Evolutionary conservation across 2,113 vertebrate species (phyloP).

Genomic region (Chiloscyllium plagiosum): DNA sequence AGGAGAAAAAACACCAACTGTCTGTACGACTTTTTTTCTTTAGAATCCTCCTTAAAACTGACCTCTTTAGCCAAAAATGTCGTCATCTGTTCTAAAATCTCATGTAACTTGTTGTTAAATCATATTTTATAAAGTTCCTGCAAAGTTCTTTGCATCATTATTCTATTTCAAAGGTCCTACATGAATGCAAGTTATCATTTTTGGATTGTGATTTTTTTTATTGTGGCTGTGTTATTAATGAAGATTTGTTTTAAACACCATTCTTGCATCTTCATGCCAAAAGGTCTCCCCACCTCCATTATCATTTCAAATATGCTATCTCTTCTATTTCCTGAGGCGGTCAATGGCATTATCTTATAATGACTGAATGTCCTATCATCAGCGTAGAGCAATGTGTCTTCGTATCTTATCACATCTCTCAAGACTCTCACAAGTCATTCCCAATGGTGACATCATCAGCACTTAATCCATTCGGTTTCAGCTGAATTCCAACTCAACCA

Average conservation of each 20-base stretch:
- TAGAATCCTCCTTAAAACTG: background rate
- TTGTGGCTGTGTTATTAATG: background rate
- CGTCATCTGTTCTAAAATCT: background rate
- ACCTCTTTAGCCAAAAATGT: background rate
- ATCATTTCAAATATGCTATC: background rate
- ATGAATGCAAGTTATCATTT: background rate
- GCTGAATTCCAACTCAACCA: background rate
- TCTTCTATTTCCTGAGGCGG: background rate
- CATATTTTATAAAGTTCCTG: background rate
- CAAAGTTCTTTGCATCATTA: background rate
- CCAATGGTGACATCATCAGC: background rate
- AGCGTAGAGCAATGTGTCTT: background rate
- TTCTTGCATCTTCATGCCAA: background rate
- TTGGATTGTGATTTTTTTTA: background rate
- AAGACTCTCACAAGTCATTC: background rate
- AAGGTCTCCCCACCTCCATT: background rate
- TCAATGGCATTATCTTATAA: background rate
- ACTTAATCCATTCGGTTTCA: background rate
- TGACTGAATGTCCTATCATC: background rate
- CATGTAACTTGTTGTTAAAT: background rate
- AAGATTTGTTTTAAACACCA: background rate
- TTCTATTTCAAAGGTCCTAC: background rate
- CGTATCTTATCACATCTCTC: background rate
- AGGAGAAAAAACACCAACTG: background rate
- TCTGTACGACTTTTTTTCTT: background rate